Evolutionary conservation across 2,888 invertebrate genomes (phyloP).

Genomic region (Anodontia alba): DNA sequence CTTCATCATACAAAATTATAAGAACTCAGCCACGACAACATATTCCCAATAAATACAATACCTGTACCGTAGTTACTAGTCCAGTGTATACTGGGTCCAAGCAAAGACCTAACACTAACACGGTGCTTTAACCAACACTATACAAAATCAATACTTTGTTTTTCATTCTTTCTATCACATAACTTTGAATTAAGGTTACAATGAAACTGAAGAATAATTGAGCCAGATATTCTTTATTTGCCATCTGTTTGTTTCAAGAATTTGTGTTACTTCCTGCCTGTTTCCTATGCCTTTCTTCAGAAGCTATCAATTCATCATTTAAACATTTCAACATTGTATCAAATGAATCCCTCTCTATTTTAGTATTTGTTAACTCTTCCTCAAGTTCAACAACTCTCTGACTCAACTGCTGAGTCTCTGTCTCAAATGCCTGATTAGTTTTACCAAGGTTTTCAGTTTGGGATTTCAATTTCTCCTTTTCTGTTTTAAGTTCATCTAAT

Average conservation of each 20-base stretch:
- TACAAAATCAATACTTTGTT: too few species aligned
- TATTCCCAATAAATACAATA: too few species aligned
- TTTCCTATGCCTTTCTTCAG: conserved; percentile 62
- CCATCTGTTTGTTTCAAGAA: conserved; percentile 6
- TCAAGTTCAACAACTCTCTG: conserved; percentile 67
- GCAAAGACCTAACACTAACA: too few species aligned
- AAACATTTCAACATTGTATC: conserved; percentile 72
- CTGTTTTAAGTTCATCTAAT: conserved; percentile 33
- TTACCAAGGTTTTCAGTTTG: conserved; percentile 38
- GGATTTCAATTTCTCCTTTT: conserved; percentile 28
- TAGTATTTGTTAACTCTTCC: conserved; percentile 67
- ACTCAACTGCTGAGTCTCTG: conserved; percentile 68
- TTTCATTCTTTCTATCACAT: too few species aligned
- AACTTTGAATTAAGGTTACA: too few species aligned
- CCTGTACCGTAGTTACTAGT: too few species aligned
- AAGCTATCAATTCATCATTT: conserved; percentile 77
- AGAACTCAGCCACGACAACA: too few species aligned
- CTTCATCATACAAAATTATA: too few species aligned
- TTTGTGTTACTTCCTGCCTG: background rate
- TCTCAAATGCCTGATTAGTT: conserved; percentile 43
- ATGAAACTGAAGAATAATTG: too few species aligned
- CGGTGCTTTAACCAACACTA: too few species aligned
- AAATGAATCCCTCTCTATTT: conserved; percentile 75
- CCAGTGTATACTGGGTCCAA: too few species aligned
- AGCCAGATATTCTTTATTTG: too few species aligned